Percentiles rank a stretch among this genome's conserved stretches.
Evolutionary conservation across 2,113 vertebrate species (phyloP).

Genomic region (Collichthys lucidus): DNA sequence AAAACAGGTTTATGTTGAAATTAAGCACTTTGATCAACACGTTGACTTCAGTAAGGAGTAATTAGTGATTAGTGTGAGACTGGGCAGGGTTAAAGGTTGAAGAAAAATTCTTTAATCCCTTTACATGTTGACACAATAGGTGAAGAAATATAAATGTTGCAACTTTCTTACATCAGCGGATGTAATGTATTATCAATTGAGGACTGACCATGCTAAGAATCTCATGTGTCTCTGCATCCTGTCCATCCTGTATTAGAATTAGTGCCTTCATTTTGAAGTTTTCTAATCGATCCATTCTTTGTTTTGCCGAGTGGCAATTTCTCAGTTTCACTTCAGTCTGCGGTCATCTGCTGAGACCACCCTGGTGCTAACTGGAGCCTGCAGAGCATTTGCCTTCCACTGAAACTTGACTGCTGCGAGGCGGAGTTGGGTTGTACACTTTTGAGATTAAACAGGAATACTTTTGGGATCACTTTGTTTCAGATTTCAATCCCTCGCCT

Average conservation of each 20-base stretch:
- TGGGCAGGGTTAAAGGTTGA: slow-evolving; percentile 3
- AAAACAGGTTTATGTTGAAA: not conserved
- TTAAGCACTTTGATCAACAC: not conserved
- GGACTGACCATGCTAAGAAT: not conserved
- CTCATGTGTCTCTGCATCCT: not conserved
- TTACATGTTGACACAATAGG: slow-evolving; percentile 16
- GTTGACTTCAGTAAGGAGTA: no score
- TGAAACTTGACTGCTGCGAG: slow-evolving; percentile 70
- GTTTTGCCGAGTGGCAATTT: slow-evolving; percentile 32
- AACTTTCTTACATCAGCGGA: not conserved
- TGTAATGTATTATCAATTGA: not conserved
- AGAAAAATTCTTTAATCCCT: slow-evolving; percentile 20
- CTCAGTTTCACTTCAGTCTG: slow-evolving; percentile 56
- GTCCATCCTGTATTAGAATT: not conserved
- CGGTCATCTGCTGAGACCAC: slow-evolving; percentile 78
- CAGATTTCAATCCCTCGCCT: slow-evolving; percentile 75
- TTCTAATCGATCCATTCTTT: slow-evolving; percentile 15
- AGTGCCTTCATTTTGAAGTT: not conserved
- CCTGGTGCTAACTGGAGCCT: slow-evolving; percentile 74
- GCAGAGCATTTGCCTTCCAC: slow-evolving; percentile 71
- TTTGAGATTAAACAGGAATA: slow-evolving; percentile 87
- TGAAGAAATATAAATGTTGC: slow-evolving; percentile 15
- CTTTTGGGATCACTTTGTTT: slow-evolving; percentile 83
- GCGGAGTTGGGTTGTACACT: slow-evolving; percentile 73
- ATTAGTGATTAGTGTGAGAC: not conserved